Evolutionary conservation across 2,797 vertebrate genomes (phyloP).

Genomic region (Cygnus olor): DNA sequence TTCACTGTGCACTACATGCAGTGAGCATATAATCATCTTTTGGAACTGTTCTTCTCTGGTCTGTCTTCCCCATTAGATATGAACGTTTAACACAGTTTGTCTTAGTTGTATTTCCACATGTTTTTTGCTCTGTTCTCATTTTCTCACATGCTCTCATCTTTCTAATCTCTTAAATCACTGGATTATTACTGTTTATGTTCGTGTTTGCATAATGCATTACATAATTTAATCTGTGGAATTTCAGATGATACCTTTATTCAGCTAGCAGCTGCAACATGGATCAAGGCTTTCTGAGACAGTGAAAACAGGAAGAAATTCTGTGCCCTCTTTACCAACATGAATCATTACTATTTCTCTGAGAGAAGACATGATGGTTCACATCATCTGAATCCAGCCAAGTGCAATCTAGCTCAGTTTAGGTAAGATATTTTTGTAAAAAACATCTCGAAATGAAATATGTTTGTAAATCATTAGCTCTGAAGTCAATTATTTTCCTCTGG

Average conservation of each 20-base stretch:
- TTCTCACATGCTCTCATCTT: neutral
- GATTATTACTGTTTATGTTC: slow-evolving; percentile 2
- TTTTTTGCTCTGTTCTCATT: neutral
- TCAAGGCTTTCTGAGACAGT: neutral
- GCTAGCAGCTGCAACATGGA: neutral
- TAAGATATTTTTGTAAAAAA: neutral
- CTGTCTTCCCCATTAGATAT: neutral
- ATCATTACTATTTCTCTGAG: neutral
- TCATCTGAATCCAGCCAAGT: neutral
- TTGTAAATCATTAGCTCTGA: neutral
- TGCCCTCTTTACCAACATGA: neutral
- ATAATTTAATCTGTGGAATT: neutral
- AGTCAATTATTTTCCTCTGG: neutral
- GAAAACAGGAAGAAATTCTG: neutral
- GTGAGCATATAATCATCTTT: neutral
- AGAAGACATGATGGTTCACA: neutral
- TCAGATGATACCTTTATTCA: neutral
- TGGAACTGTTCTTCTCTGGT: neutral
- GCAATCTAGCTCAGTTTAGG: neutral
- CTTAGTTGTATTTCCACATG: neutral
- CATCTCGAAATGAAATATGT: neutral
- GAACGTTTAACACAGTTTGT: neutral
- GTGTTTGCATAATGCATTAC: neutral
- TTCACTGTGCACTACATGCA: neutral
- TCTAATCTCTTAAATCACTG: neutral